Conservation (phyloP, 2,113 vertebrate species). For the Aleadryas rufinucha region DNA sequence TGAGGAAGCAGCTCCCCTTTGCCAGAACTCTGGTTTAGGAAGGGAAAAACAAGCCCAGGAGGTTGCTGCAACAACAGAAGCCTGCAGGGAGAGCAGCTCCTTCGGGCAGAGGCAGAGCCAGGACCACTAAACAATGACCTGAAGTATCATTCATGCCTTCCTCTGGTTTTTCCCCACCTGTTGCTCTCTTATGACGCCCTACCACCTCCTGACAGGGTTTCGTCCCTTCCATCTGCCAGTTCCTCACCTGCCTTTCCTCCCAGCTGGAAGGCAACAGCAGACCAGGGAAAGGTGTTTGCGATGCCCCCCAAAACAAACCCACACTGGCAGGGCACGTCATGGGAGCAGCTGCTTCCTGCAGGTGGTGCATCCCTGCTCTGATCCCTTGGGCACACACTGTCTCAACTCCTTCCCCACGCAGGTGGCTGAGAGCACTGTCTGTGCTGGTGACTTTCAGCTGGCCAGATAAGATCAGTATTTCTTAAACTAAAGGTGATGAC, state of each 20-base stretch:
- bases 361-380: neutral
- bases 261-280: neutral
- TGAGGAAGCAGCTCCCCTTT: neutral
- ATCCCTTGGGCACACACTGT: neutral
- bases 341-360: neutral
- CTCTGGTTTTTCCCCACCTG: neutral
- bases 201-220: neutral
- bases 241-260: neutral
- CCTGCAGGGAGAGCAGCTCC: neutral
- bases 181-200: neutral
- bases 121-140: neutral
- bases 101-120: neutral
- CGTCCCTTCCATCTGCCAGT: neutral
- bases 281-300: neutral
- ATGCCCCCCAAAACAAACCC: neutral
- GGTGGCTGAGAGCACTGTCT: neutral
- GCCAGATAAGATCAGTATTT: neutral
- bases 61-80: neutral
- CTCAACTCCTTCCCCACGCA: neutral
- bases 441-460: neutral
- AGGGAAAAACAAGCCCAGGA: neutral
- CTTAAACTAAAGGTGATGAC: neutral
- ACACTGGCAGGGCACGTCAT: neutral
- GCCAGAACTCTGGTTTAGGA: neutral
- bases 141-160: neutral